phyloP scores from a whole-genome alignment of 2,113 vertebrate genomes.

The Lycaon pictus region DNA sequence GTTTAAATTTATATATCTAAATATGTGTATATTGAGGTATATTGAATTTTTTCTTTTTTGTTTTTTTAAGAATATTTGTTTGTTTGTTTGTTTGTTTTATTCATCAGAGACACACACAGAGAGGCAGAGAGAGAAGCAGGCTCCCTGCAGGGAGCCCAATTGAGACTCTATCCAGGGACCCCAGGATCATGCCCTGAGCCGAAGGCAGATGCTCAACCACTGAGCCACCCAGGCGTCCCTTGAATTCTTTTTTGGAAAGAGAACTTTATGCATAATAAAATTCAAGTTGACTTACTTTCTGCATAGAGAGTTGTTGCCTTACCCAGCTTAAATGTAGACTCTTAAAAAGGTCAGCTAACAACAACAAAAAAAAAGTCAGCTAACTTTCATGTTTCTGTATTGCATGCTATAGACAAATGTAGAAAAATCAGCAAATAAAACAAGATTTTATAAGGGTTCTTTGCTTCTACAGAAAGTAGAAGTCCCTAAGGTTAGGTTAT shows the following conservation, averaged over 20 bases:
- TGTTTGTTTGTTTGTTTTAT: too few relatives aligned
- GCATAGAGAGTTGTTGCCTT: background rate
- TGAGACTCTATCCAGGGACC: too few relatives aligned
- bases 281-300: background rate
- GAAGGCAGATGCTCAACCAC: too few relatives aligned
- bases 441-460: background rate
- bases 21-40: background rate
- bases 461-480: background rate
- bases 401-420: background rate
- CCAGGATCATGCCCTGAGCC: too few relatives aligned
- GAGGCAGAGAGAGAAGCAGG: too few relatives aligned
- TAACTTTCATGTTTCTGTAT: background rate
- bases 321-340: background rate
- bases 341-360: background rate
- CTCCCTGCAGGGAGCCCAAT: too few relatives aligned
- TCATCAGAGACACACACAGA: too few relatives aligned
- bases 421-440: constrained; percentile 26
- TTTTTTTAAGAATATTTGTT: too few relatives aligned
- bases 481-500: background rate
- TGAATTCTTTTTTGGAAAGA: constrained; percentile 29
- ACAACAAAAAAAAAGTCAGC: background rate
- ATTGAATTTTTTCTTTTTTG: background rate
- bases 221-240: too few relatives aligned
- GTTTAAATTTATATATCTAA: constrained; percentile 11
- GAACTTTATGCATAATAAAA: background rate